Conservation (phyloP, 2,797 vertebrate species). For the Rhincodon typus region DNA sequence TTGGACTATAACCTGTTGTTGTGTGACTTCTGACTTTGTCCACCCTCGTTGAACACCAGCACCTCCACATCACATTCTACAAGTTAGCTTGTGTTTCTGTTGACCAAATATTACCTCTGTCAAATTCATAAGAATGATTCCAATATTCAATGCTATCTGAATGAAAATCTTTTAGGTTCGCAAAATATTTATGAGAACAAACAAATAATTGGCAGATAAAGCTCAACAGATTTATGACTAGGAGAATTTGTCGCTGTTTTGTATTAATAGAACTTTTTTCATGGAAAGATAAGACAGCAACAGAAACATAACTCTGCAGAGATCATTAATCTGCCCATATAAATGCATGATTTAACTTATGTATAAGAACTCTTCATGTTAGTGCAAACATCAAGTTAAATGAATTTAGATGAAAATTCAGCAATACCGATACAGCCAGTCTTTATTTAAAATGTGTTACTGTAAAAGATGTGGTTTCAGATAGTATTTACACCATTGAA, state of each 20-base stretch:
- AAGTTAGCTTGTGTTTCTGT: not conserved
- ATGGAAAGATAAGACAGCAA: not conserved
- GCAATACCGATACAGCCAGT: not conserved
- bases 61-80: not conserved
- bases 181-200: not conserved
- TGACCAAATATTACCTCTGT: not conserved
- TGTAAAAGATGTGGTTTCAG: not conserved
- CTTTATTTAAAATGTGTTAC: not conserved
- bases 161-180: not conserved
- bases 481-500: not conserved
- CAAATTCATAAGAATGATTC: not conserved
- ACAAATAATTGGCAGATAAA: not conserved
- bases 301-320: not conserved
- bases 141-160: not conserved
- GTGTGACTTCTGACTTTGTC: no score
- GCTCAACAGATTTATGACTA: not conserved
- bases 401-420: not conserved
- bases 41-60: no score
- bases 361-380: not conserved
- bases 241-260: not conserved
- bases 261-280: not conserved
- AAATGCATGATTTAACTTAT: not conserved
- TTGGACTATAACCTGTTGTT: no score
- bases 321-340: not conserved
- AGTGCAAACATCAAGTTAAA: not conserved